Evolutionary conservation across 1,140 invertebrate genomes (phyloP), one percentile per base, ranked within the genome.

Genomic region (Holcopasites calliopsidis): DNA sequence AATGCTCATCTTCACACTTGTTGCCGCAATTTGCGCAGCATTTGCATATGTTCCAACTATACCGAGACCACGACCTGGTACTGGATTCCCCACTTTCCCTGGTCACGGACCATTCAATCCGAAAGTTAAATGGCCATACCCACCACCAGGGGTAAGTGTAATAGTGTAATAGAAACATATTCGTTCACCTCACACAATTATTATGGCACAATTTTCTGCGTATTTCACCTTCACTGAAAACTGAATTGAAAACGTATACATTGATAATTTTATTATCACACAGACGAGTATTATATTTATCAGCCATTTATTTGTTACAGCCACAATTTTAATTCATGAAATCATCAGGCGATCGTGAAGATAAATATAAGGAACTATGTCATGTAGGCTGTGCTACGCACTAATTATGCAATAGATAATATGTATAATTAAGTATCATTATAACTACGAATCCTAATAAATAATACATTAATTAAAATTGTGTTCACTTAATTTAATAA

Each of bases 51-150:
- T 40, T 50, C 28, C 55, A 47, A 6, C 26, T 3, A 10, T 28
- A n/a, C 31, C 23, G 16, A 21, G 21, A 28, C 49, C 64, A 40
- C 6, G 8, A 40, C 13, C 1, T 0, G 13, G 10, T 28, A n/a
- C 44, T 40, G 6, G 13, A 8, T 26, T 66, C 6, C 47, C 47
- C 38, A 60, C 16, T 1, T 61, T 71, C 23, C 42, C 55, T 8
- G 69, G 69, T 3, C 57, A 71, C 0, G 73, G 73, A 42, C 58
- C 75, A 66, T 72, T 65, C 42, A 77, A 79, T 77, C 77, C 66
- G 8, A 49, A 21, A 42, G 33, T 11, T 40, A 4, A 47, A 7
- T 70, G 35, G 66, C 58, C 60, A n/a, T 7, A 44, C n/a, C 58
- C 50, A 16, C 5, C 16, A n/a, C 57, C 65, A 76, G 55, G 11